phyloP scores from a whole-genome alignment of 35 echinoderm and acorn worm species.

The Patiria miniata region DNA sequence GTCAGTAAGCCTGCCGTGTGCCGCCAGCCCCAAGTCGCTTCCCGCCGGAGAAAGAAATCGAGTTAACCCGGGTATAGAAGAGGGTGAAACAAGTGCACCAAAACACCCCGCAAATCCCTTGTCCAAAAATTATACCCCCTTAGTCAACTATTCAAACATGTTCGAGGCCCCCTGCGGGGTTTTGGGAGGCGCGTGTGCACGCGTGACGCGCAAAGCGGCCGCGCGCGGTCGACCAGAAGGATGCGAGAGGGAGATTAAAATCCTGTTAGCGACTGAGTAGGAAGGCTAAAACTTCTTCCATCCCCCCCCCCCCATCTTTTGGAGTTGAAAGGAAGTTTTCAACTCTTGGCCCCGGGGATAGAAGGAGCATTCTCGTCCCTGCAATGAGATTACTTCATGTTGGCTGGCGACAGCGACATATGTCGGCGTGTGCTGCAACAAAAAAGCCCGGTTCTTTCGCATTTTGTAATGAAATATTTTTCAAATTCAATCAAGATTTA shows the following conservation, averaged over 20 bases:
- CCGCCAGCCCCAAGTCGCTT: background rate
- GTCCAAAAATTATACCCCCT: background rate
- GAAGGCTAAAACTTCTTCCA: too few relatives aligned
- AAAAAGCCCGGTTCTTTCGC: background rate
- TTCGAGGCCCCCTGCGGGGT: background rate
- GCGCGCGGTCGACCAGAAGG: background rate
- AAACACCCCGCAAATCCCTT: background rate
- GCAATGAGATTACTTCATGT: conserved; percentile 11
- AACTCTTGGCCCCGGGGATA: background rate
- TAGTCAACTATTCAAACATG: conserved; percentile 24
- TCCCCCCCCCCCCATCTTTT: too few relatives aligned
- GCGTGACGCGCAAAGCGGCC: too few relatives aligned
- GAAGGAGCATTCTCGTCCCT: background rate
- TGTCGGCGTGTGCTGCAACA: background rate
- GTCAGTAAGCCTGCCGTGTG: background rate
- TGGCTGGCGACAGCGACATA: background rate
- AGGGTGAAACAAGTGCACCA: background rate
- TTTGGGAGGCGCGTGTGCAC: background rate
- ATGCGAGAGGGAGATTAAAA: background rate
- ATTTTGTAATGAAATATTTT: too few relatives aligned
- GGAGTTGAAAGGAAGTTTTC: too few relatives aligned
- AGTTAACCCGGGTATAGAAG: background rate
- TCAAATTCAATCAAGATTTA: too few relatives aligned
- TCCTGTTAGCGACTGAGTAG: background rate
- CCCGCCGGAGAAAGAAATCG: background rate